Evolutionary conservation across 2,113 vertebrate genomes (phyloP).

Genomic region (Periophthalmus modestus): DNA sequence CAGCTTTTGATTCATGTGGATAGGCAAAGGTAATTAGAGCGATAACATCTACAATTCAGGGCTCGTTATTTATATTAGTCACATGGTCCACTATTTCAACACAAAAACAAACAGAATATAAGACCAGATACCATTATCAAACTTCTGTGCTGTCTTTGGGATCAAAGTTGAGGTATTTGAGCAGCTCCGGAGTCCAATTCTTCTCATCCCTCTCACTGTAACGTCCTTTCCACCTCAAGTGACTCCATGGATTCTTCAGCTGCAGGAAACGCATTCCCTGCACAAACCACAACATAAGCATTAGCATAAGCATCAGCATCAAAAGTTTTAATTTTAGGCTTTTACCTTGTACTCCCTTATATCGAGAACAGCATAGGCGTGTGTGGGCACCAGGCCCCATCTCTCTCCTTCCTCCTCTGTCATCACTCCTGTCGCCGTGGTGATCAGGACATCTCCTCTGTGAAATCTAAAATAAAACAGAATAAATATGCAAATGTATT

Average conservation of each 20-base stretch:
- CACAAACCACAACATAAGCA: not conserved
- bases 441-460: constrained; percentile 94
- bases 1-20: no score
- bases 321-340: not conserved
- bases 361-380: constrained; percentile 96
- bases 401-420: constrained; percentile 95
- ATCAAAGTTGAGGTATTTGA: constrained; percentile 98
- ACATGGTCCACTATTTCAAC: no score
- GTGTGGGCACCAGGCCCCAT: constrained; percentile 96
- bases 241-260: constrained; percentile 98
- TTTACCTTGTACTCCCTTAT: constrained; percentile 94
- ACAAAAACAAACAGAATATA: no score
- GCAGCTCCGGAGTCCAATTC: constrained; percentile 93
- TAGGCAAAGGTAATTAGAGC: no score
- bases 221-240: constrained; percentile 95
- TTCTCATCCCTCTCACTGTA: constrained; percentile 93
- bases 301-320: not conserved
- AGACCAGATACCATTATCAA: constrained; percentile 86
- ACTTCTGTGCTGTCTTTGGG: constrained; percentile 96
- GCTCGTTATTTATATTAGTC: no score
- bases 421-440: constrained; percentile 96
- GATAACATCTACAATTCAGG: no score
- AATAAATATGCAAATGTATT: not conserved
- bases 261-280: constrained; percentile 93
- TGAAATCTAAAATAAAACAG: constrained; percentile 84